phyloP scores from a whole-genome alignment of 2,888 invertebrate genomes.

The Aradus depressus region DNA sequence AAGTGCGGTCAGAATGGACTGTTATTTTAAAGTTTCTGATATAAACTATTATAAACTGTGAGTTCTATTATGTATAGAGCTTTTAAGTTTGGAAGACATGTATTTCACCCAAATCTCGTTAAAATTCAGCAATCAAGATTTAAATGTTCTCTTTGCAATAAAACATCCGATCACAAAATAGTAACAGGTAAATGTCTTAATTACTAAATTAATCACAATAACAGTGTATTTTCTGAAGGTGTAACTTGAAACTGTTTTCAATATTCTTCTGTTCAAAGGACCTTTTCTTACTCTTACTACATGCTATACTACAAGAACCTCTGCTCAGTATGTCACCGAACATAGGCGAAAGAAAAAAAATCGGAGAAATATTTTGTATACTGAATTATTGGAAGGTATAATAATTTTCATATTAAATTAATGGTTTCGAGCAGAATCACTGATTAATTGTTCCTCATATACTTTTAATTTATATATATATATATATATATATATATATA shows the following conservation, averaged over 20 bases:
- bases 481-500: too few relatives aligned
- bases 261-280: constrained; percentile 4
- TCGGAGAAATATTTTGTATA: constrained; percentile 6
- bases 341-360: constrained; percentile 1
- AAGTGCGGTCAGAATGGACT: too few relatives aligned
- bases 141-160: constrained; percentile 12
- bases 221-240: not conserved
- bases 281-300: not conserved
- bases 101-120: not conserved
- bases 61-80: too few relatives aligned
- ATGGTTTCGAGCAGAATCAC: not conserved
- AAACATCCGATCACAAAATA: not conserved
- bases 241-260: not conserved
- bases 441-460: not conserved
- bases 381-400: constrained; percentile 14
- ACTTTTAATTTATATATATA: too few relatives aligned
- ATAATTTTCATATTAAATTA: not conserved
- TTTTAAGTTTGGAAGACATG: too few relatives aligned
- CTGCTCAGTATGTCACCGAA: not conserved
- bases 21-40: too few relatives aligned
- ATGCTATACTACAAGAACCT: constrained; percentile 1
- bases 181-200: not conserved
- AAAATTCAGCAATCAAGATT: not conserved
- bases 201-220: not conserved
- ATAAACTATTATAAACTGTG: too few relatives aligned